Evolutionary conservation across 2,888 invertebrate genomes (phyloP).

Genomic region (Lissocephala sabroskyi): DNA sequence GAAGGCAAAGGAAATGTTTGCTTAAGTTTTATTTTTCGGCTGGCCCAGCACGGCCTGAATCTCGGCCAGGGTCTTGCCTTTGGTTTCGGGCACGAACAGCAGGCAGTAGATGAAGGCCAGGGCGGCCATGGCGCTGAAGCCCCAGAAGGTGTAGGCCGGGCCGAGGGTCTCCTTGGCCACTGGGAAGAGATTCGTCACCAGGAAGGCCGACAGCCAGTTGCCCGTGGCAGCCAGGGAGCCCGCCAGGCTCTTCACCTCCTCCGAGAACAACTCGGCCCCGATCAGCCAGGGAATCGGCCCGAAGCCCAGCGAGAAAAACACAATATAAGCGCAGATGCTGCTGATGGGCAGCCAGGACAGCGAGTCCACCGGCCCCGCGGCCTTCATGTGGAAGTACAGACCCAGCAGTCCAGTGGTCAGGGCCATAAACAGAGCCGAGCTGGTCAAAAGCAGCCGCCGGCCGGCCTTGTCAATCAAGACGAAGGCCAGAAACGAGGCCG

Average conservation of each 20-base stretch:
- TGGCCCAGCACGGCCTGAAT: slow-evolving; percentile 51
- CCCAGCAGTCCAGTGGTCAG: slow-evolving; percentile 79
- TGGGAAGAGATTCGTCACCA: slow-evolving; percentile 81
- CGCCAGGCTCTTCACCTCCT: slow-evolving; percentile 82
- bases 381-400: slow-evolving; percentile 75
- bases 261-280: slow-evolving; percentile 83
- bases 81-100: slow-evolving; percentile 76
- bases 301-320: slow-evolving; percentile 85
- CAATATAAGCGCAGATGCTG: slow-evolving; percentile 81
- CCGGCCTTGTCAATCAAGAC: slow-evolving; percentile 84
- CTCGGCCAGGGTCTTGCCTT: slow-evolving; percentile 61
- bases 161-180: slow-evolving; percentile 75
- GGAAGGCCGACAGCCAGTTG: slow-evolving; percentile 85
- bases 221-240: slow-evolving; percentile 85
- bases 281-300: slow-evolving; percentile 86
- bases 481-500: slow-evolving; percentile 77
- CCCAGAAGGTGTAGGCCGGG: slow-evolving; percentile 80
- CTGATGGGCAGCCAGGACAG: slow-evolving; percentile 82
- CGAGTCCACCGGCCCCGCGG: slow-evolving; percentile 40
- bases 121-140: slow-evolving; percentile 79
- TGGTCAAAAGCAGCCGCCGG: slow-evolving; percentile 81
- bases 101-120: slow-evolving; percentile 78
- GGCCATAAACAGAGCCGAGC: slow-evolving; percentile 80
- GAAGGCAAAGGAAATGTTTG: neutral
- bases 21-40: neutral